Conservation (phyloP, 2,888 invertebrate genomes). For the Scrobipalpa atriplicella region DNA sequence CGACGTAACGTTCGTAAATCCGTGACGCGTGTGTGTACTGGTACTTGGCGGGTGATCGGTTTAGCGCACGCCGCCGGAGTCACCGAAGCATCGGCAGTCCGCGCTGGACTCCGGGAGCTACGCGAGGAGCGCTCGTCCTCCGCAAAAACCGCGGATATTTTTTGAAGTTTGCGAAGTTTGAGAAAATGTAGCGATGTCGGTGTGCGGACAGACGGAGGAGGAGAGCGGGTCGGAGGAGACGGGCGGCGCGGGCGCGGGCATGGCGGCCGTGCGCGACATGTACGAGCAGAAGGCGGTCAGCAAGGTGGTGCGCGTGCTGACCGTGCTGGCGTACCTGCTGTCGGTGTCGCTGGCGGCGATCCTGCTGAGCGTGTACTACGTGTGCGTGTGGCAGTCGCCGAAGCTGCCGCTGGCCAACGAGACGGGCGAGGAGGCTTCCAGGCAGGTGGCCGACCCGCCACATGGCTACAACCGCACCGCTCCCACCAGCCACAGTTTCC, state of each 20-base stretch:
- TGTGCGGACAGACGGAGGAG: conserved; percentile 63
- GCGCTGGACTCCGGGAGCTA: conserved; percentile 34
- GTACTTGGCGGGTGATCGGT: conserved; percentile 58
- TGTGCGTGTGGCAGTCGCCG: conserved; percentile 90
- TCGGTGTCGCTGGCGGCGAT: conserved; percentile 94
- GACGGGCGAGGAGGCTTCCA: conserved; percentile 30
- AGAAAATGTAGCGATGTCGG: conserved; percentile 70
- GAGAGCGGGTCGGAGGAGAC: conserved; percentile 63
- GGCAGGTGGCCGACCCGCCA: not conserved
- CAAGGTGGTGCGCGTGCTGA: conserved; percentile 85
- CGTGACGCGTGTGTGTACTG: conserved; percentile 57
- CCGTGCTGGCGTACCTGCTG: conserved; percentile 90
- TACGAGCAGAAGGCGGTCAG: conserved; percentile 71
- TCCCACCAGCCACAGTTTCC: not conserved
- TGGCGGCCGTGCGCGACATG: conserved; percentile 57
- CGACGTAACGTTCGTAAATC: conserved; percentile 59
- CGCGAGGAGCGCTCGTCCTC: conserved; percentile 28
- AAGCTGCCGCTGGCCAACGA: conserved; percentile 69
- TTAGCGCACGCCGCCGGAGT: conserved; percentile 59
- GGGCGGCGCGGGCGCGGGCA: conserved; percentile 35
- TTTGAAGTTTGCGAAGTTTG: conserved; percentile 25
- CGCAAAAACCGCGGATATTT: not conserved
- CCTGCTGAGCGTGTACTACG: conserved; percentile 90
- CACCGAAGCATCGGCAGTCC: conserved; percentile 49
- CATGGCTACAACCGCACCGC: not conserved